A percentile compares a stretch with the other conserved stretches of the same genome.
phyloP scores from a whole-genome alignment of 2,113 vertebrate genomes.

The human (Homo sapiens) region GRCh38 chr13:54328501-54329000 shows the following conservation, averaged over 20 bases:
- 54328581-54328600: not conserved
- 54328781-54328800: not conserved
- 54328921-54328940: not conserved
- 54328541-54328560: not conserved
- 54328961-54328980: not conserved
- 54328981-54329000: not conserved
- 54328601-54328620: not conserved
- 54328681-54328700: not conserved
- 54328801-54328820: not conserved
- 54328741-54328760: not conserved
- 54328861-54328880: not conserved
- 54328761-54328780: not conserved
- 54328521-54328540: not conserved
- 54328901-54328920: not conserved
- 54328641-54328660: not conserved
- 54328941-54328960: not conserved
- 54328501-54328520: not conserved
- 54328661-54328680: not conserved
- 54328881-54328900: not conserved
- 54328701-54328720: not conserved
- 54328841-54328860: not conserved
- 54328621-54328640: not conserved
- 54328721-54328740: too few relatives aligned
- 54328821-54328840: not conserved
- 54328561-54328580: not conserved